These are phyloP conservation scores for Pteromalus puparum DNA, from an alignment of 1,140 invertebrate genomes.

Conservation along the genomic window DNA sequence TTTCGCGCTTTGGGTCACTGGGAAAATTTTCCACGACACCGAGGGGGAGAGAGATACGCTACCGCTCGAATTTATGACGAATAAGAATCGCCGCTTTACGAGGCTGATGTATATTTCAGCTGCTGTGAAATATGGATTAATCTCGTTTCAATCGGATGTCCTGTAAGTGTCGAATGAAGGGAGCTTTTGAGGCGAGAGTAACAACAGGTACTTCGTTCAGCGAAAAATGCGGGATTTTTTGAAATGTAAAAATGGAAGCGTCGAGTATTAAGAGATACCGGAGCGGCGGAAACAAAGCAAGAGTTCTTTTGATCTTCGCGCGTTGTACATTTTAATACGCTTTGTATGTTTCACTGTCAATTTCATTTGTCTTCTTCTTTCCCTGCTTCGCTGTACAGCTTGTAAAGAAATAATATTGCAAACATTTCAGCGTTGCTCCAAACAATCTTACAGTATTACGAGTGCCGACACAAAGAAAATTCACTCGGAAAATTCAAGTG, in stretches of 20 bases:
- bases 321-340: not conserved
- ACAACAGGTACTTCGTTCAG: not conserved
- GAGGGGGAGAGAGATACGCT: not conserved
- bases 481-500: no score
- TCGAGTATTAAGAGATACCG: not conserved
- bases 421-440: not conserved
- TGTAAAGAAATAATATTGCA: not conserved
- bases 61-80: not conserved
- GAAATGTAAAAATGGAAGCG: not conserved
- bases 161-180: no score
- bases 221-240: not conserved
- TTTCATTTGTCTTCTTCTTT: not conserved
- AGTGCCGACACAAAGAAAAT: no score
- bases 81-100: not conserved
- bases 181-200: not conserved
- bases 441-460: no score
- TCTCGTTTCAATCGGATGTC: no score
- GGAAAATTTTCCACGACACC: slow-evolving; percentile 31
- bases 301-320: not conserved
- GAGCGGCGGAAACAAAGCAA: not conserved
- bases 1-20: slow-evolving; percentile 38
- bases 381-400: not conserved
- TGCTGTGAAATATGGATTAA: no score
- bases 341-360: not conserved
- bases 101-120: not conserved